Conservation (phyloP, 2,888 invertebrate species). For the Pseudeuparius sepicola region DNA sequence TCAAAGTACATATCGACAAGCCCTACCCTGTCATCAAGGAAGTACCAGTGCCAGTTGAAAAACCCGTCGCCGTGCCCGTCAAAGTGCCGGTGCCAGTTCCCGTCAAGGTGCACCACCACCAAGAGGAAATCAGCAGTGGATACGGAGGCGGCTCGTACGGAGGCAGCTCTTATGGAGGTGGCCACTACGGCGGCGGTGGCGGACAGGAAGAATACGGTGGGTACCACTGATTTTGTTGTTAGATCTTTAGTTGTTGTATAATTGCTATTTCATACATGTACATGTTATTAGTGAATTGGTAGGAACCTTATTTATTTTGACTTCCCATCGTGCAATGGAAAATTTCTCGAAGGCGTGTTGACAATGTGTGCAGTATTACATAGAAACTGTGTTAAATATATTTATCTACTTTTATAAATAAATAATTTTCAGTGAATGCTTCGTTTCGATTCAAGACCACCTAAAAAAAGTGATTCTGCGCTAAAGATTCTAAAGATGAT, state of each 20-base stretch:
- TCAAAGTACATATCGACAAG: conserved; percentile 71
- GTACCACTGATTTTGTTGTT: conserved; percentile 27
- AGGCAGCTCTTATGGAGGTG: conserved; percentile 15
- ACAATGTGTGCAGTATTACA: conserved; percentile 35
- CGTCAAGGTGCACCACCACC: conserved; percentile 45
- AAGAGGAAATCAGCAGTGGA: conserved; percentile 36
- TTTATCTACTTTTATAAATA: conserved; percentile 26
- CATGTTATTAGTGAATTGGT: too few relatives aligned
- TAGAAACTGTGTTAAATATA: conserved; percentile 36
- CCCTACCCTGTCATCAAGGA: conserved; percentile 72
- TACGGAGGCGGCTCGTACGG: conserved; percentile 16
- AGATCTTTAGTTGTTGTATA: conserved; percentile 23
- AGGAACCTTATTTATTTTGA: too few relatives aligned
- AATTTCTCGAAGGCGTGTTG: too few relatives aligned
- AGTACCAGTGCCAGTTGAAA: conserved; percentile 63
- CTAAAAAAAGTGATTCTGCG: too few relatives aligned
- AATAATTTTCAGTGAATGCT: conserved; percentile 1
- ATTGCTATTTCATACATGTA: conserved; percentile 29
- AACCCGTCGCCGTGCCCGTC: conserved; percentile 68
- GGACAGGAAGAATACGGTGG: conserved; percentile 30
- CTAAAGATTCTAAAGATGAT: too few relatives aligned
- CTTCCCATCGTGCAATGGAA: too few relatives aligned
- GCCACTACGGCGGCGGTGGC: conserved; percentile 15
- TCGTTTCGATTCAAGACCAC: too few relatives aligned
- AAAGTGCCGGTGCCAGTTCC: conserved; percentile 57